Conservation (phyloP, 2,113 vertebrate genomes). For the Campylomormyrus tamandua region DNA sequence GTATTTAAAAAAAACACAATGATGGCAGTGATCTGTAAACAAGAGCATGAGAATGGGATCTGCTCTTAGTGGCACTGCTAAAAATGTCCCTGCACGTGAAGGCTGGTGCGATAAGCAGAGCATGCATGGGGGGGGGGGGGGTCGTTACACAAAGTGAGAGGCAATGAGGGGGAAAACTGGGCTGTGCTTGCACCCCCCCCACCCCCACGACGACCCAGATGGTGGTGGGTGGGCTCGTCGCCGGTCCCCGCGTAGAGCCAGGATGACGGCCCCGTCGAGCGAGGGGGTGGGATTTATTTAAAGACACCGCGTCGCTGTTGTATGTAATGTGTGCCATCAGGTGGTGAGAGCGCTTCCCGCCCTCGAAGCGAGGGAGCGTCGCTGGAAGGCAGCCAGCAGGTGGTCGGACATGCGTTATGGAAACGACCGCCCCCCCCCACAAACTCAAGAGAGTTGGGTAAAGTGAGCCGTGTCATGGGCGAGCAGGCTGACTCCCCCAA, state of each 20-base stretch:
- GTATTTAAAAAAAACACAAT: background rate
- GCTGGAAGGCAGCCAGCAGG: background rate
- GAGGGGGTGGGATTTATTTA: constrained; percentile 20
- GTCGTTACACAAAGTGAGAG: background rate
- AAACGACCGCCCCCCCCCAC: background rate
- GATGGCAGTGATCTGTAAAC: background rate
- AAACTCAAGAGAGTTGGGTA: background rate
- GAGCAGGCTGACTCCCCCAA: background rate
- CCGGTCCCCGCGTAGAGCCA: background rate
- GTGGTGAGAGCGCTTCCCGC: background rate
- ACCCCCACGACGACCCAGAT: background rate
- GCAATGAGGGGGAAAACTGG: constrained; percentile 6
- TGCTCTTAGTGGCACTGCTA: background rate
- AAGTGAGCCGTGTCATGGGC: background rate
- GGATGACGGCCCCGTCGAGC: background rate
- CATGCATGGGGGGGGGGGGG: background rate
- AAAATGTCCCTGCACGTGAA: background rate
- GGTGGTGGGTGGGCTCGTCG: background rate
- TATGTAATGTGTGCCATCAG: constrained; percentile 7
- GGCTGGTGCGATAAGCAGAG: background rate
- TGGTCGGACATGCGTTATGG: background rate
- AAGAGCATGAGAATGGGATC: background rate
- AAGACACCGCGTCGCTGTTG: background rate
- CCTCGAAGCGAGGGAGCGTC: background rate
- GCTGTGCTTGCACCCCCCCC: background rate